A percentile compares a stretch with the other conserved stretches of the same genome.
These are phyloP conservation scores for Oophaga pumilio DNA, from an alignment of 2,113 vertebrate species.

Conservation along the genomic window DNA sequence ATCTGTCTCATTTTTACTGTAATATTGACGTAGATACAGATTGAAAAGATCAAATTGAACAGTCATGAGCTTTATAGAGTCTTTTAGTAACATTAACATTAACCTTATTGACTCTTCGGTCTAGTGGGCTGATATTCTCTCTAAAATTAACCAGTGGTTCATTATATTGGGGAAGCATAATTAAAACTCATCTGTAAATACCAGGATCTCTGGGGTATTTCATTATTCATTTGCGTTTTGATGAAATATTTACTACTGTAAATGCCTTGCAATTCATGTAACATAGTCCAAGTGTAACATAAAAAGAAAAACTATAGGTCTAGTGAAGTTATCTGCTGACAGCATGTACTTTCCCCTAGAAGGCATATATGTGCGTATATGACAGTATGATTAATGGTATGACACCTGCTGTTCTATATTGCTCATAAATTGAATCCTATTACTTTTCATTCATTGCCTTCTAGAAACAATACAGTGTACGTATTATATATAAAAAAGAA, in stretches of 20 bases:
- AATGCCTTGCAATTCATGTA: conserved; percentile 9
- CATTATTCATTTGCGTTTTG: background rate
- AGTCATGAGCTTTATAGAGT: background rate
- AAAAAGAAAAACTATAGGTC: background rate
- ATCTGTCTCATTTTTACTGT: no score
- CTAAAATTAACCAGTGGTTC: background rate
- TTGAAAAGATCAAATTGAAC: no score
- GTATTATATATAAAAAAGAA: background rate
- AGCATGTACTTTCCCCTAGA: conserved; percentile 11
- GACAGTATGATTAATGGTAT: conserved; percentile 27
- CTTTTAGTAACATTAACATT: background rate
- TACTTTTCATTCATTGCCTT: conserved; percentile 10
- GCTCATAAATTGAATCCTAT: background rate
- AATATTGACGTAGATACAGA: no score
- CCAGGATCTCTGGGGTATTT: background rate
- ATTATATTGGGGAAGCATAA: conserved; percentile 3
- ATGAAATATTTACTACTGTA: conserved; percentile 25
- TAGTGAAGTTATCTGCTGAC: conserved; percentile 36
- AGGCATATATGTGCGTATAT: conserved; percentile 23
- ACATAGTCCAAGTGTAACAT: background rate
- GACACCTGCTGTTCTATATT: conserved; percentile 31
- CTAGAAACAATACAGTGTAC: background rate
- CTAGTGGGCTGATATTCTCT: background rate
- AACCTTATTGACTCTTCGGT: background rate
- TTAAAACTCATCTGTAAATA: conserved; percentile 22